Evolutionary conservation across 1,140 invertebrate species (phyloP).

Genomic region (Ceratoteleas bidentatus): DNA sequence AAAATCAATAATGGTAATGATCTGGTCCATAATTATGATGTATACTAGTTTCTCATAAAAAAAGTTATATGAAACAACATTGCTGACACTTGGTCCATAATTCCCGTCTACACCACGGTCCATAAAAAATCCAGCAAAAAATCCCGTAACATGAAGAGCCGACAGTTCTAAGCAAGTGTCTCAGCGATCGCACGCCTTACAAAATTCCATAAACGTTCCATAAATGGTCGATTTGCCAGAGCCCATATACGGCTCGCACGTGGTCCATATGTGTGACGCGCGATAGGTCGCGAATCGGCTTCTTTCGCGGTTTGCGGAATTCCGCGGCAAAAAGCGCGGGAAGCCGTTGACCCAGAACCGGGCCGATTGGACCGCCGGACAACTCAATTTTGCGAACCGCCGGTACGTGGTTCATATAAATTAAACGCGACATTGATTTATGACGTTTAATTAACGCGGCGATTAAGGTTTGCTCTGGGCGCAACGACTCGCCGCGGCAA

Average conservation of each 20-base stretch:
- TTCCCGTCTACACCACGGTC: too few species aligned
- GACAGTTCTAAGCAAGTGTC: too few species aligned
- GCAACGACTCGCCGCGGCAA: constrained; percentile 38
- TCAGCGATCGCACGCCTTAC: too few species aligned
- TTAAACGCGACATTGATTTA: constrained; percentile 55
- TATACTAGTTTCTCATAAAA: too few species aligned
- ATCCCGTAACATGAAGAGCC: too few species aligned
- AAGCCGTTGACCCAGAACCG: constrained; percentile 15
- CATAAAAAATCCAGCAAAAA: too few species aligned
- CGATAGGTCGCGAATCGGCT: neutral
- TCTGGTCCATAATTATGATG: too few species aligned
- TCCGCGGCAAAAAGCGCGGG: constrained; percentile 2
- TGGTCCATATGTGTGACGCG: neutral
- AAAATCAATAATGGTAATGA: too few species aligned
- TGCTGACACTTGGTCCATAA: too few species aligned
- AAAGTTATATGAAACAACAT: too few species aligned
- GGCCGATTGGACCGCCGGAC: constrained; percentile 9
- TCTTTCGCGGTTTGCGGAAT: neutral
- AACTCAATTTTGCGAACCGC: constrained; percentile 22
- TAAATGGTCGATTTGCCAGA: too few species aligned
- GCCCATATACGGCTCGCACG: neutral
- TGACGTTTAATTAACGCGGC: constrained; percentile 38
- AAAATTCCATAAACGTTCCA: too few species aligned
- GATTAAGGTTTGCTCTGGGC: constrained; percentile 19
- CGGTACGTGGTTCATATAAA: constrained; percentile 28